Conservation (phyloP, 1,140 invertebrate species). For the Anadara kagoshimensis region DNA sequence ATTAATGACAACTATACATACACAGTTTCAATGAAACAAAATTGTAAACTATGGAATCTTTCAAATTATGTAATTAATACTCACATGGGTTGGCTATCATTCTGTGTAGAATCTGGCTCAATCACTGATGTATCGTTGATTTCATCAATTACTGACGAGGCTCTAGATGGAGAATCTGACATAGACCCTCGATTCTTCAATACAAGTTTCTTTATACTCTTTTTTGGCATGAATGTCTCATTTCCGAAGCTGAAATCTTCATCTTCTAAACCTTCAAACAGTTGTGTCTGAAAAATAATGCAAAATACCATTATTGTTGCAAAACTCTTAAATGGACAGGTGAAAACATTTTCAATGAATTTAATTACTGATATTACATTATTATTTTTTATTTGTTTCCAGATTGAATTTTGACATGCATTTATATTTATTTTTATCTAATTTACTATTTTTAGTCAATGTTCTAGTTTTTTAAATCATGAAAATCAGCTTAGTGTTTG, state of each 20-base stretch:
- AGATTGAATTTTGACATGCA: too few relatives aligned
- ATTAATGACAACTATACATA: too few relatives aligned
- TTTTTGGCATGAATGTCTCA: slow-evolving; percentile 75
- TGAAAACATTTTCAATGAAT: not conserved
- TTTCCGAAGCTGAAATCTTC: slow-evolving; percentile 72
- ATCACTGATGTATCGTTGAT: slow-evolving; percentile 2
- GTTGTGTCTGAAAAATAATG: slow-evolving; percentile 62
- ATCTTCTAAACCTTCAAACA: slow-evolving; percentile 79
- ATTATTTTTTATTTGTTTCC: too few relatives aligned
- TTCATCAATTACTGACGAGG: slow-evolving; percentile 52
- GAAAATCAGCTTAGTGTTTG: too few relatives aligned
- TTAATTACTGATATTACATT: not conserved
- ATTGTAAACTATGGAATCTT: too few relatives aligned
- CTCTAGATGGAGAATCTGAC: slow-evolving; percentile 45
- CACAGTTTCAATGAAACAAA: too few relatives aligned
- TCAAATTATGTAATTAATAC: not conserved
- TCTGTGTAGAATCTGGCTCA: slow-evolving; percentile 10
- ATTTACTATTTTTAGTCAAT: too few relatives aligned
- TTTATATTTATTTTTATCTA: too few relatives aligned
- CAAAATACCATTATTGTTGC: too few relatives aligned
- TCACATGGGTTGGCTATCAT: slow-evolving; percentile 5
- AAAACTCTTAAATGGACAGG: not conserved
- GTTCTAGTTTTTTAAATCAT: too few relatives aligned
- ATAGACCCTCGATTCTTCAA: slow-evolving; percentile 56
- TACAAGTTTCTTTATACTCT: slow-evolving; percentile 77